phyloP scores from a whole-genome alignment of 2,888 invertebrate genomes.

The Lycophotia porphyrea region DNA sequence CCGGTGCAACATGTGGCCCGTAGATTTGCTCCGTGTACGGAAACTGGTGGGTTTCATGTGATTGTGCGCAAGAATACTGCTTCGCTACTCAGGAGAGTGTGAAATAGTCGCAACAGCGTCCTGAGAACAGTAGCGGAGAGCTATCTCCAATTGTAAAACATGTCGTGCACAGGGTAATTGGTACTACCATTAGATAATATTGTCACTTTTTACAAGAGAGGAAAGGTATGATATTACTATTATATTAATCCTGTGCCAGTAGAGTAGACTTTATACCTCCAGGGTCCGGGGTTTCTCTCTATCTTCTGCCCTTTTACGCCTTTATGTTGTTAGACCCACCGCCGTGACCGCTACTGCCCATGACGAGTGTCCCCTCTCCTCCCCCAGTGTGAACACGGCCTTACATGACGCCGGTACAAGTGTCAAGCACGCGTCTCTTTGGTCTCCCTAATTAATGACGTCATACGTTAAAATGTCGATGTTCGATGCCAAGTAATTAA shows the following conservation, averaged over 20 bases:
- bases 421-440: neutral
- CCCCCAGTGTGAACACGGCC: neutral
- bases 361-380: neutral
- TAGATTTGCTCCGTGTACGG: too few relatives aligned
- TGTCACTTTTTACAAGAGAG: neutral
- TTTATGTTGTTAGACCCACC: neutral
- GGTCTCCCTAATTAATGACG: constrained; percentile 30
- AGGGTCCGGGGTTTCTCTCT: too few relatives aligned
- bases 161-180: too few relatives aligned
- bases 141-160: too few relatives aligned
- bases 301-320: neutral
- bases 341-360: neutral
- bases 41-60: too few relatives aligned
- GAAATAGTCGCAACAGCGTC: too few relatives aligned
- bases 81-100: too few relatives aligned
- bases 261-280: neutral
- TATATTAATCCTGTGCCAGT: neutral
- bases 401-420: neutral
- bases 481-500: constrained; percentile 25
- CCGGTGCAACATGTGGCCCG: too few relatives aligned
- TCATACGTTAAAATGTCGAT: constrained; percentile 14
- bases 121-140: too few relatives aligned
- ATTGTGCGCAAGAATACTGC: too few relatives aligned
- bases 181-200: too few relatives aligned
- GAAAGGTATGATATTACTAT: neutral